phyloP scores from a whole-genome alignment of 2,113 vertebrate genomes.

The Vulpes vulpes region DNA sequence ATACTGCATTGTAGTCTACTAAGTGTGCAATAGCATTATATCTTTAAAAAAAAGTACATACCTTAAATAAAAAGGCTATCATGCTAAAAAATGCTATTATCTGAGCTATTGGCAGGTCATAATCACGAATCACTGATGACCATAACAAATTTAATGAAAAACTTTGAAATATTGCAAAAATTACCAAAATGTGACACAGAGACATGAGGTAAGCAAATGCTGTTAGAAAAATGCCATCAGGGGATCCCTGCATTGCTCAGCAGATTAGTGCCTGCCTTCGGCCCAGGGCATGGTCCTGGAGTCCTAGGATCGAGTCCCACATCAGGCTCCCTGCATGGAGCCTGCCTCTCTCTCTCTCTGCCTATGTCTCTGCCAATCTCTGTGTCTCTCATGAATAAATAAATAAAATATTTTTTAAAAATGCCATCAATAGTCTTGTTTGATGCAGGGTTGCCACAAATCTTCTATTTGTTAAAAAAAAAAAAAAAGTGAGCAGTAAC shows the following conservation, averaged over 20 bases:
- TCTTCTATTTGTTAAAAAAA: not conserved
- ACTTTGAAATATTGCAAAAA: not conserved
- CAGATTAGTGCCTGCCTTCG: too few species aligned
- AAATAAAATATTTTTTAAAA: not conserved
- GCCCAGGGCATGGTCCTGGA: too few species aligned
- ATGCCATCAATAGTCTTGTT: not conserved
- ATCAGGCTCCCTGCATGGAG: too few species aligned
- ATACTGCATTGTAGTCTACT: not conserved
- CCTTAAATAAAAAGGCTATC: not conserved
- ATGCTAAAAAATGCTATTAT: not conserved
- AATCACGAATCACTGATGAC: not conserved
- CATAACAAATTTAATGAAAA: not conserved
- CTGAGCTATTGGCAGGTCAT: not conserved
- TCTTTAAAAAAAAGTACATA: not conserved
- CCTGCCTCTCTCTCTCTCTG: too few species aligned
- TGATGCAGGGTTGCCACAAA: not conserved
- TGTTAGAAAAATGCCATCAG: not conserved
- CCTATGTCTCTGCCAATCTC: too few species aligned
- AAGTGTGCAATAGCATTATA: not conserved
- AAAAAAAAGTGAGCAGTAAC: not conserved
- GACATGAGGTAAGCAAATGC: not conserved
- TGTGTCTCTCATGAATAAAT: too few species aligned
- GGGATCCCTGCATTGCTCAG: too few species aligned
- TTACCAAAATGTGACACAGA: not conserved
- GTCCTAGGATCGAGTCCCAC: too few species aligned